phyloP scores from a whole-genome alignment of 2,797 vertebrate genomes.

The Leptodactylus fallax region DNA sequence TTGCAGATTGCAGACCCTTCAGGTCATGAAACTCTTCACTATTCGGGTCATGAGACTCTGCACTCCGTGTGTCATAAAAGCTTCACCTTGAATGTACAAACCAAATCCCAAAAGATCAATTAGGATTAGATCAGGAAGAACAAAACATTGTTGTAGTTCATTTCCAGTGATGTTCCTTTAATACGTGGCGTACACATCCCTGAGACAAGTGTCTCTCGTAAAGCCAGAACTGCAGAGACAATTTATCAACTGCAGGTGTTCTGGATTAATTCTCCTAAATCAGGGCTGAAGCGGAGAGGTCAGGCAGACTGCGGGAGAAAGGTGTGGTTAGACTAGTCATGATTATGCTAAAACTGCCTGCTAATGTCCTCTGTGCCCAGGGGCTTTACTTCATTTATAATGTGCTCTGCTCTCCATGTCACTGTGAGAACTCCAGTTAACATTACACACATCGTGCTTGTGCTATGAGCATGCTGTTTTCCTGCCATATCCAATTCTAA shows the following conservation, averaged over 20 bases:
- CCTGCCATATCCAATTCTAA: background rate
- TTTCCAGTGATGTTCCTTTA: background rate
- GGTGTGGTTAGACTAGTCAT: constrained; percentile 31
- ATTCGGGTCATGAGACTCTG: too few relatives aligned
- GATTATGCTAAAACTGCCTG: constrained; percentile 23
- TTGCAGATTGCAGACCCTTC: too few relatives aligned
- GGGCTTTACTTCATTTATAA: constrained; percentile 26
- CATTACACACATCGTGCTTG: background rate
- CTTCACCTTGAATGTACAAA: too few relatives aligned
- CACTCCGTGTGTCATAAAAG: too few relatives aligned
- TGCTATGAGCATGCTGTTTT: constrained; percentile 1
- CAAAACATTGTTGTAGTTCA: background rate
- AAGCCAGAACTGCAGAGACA: constrained; percentile 25
- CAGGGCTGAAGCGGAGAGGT: constrained; percentile 23
- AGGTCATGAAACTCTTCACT: too few relatives aligned
- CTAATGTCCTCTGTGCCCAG: constrained; percentile 34
- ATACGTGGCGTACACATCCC: background rate
- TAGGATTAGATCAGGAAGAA: background rate
- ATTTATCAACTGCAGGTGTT: constrained; percentile 22
- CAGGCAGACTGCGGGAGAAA: constrained; percentile 31
- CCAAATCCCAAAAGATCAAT: background rate
- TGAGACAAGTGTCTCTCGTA: background rate
- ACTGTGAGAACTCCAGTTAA: constrained; percentile 23
- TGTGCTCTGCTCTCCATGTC: constrained; percentile 17
- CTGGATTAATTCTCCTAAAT: constrained; percentile 34